Conservation (phyloP, 2,888 invertebrate species). For the Parnassius smintheus region DNA sequence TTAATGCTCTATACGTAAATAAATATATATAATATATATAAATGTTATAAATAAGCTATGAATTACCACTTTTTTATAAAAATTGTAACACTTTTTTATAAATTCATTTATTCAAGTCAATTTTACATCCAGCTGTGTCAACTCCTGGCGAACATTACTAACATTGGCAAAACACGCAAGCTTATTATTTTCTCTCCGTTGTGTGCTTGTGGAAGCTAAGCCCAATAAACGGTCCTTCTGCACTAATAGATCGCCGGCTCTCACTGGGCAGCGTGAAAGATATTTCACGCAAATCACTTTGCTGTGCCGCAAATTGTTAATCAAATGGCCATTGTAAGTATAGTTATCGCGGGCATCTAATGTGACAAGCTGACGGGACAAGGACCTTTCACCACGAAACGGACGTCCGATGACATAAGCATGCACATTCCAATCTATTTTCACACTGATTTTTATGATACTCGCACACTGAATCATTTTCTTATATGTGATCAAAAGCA, state of each 20-base stretch:
- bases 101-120: conserved; percentile 4
- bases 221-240: conserved; percentile 55
- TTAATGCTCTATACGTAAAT: no score
- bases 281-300: conserved; percentile 56
- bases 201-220: conserved; percentile 53
- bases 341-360: conserved; percentile 33
- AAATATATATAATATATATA: no score
- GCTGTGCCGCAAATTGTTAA: conserved; percentile 39
- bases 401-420: conserved; percentile 59
- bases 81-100: neutral
- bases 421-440: conserved; percentile 35
- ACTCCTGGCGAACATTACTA: conserved; percentile 33
- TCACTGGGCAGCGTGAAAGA: conserved; percentile 54
- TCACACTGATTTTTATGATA: conserved; percentile 44
- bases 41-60: no score
- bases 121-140: neutral
- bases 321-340: conserved; percentile 20
- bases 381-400: conserved; percentile 41
- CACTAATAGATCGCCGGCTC: conserved; percentile 60
- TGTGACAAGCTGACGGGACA: conserved; percentile 55
- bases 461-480: conserved; percentile 51
- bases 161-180: conserved; percentile 58
- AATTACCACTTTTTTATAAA: neutral
- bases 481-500: conserved; percentile 53
- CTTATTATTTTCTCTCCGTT: conserved; percentile 41